Percentiles rank a stretch among this genome's conserved stretches.
phyloP scores from a whole-genome alignment of 2,888 invertebrate species.

The Megastigmus dorsalis region DNA sequence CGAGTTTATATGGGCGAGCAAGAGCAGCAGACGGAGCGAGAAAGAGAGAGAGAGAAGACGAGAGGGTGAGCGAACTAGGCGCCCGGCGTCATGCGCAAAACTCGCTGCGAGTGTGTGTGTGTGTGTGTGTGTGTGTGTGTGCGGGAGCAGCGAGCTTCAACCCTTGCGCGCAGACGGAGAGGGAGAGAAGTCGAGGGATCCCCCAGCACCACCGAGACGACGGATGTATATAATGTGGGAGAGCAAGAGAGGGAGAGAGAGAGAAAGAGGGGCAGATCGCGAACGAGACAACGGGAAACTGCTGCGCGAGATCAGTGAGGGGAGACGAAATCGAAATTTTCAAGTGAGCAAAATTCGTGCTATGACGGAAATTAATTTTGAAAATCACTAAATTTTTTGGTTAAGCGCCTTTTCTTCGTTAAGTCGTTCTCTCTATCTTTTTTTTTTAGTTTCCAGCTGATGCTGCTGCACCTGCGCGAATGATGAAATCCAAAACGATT shows the following conservation, averaged over 20 bases:
- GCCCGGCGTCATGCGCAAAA: constrained; percentile 33
- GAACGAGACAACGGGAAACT: constrained; percentile 5
- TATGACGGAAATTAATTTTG: no score
- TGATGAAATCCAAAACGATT: no score
- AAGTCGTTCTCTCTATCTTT: no score
- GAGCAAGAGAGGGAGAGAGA: not conserved
- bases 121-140: no score
- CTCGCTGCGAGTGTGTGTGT: no score
- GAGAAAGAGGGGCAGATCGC: not conserved
- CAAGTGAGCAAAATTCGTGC: constrained; percentile 1
- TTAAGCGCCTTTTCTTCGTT: no score
- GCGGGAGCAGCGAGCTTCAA: constrained; percentile 1
- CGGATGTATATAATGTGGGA: no score
- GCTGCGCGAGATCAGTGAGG: no score
- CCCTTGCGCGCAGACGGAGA: not conserved
- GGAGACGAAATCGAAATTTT: constrained; percentile 1
- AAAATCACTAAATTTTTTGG: no score
- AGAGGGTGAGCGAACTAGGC: constrained; percentile 19
- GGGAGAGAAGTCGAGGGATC: no score
- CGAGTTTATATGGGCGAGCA: constrained; percentile 11
- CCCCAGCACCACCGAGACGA: not conserved
- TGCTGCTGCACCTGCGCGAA: no score
- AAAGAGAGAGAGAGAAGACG: not conserved
- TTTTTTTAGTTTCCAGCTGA: no score
- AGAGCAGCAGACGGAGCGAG: not conserved